These are phyloP conservation scores for Ferrisia virgata DNA, from an alignment of 2,888 invertebrate species.

Conservation along the genomic window DNA sequence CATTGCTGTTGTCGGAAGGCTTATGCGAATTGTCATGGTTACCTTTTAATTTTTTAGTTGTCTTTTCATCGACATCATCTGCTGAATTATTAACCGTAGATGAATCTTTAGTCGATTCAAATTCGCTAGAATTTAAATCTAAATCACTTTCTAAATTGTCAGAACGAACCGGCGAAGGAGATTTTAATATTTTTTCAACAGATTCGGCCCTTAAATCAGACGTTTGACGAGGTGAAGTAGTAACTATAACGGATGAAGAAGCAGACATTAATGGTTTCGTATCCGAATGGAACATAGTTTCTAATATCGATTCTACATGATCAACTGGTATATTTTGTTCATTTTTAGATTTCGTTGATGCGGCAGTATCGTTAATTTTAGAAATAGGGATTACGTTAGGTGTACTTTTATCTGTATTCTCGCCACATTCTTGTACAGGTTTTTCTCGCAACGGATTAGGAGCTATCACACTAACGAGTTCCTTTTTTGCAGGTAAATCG, in stretches of 20 bases:
- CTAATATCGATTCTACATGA: slow-evolving; percentile 51
- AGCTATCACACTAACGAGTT: slow-evolving; percentile 50
- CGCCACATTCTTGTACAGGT: neutral
- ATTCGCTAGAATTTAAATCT: slow-evolving; percentile 37
- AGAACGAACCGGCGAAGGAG: slow-evolving; percentile 47
- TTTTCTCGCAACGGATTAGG: slow-evolving; percentile 48
- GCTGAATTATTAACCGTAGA: neutral
- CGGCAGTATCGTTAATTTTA: neutral
- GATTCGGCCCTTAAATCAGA: slow-evolving; percentile 44
- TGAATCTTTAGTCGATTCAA: neutral
- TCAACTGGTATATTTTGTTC: slow-evolving; percentile 40
- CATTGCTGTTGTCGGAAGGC: neutral
- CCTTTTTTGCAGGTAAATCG: slow-evolving; percentile 11
- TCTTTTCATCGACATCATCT: neutral
- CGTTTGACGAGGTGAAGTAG: neutral
- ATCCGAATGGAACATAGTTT: slow-evolving; percentile 51
- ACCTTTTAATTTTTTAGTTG: slow-evolving; percentile 33
- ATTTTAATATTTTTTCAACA: slow-evolving; percentile 48
- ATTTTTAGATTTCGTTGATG: neutral
- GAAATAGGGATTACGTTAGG: neutral
- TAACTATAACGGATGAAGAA: slow-evolving; percentile 1
- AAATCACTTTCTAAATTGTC: slow-evolving; percentile 12
- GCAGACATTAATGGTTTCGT: neutral
- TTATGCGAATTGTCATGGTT: slow-evolving; percentile 32
- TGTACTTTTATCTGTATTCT: neutral